A percentile compares a stretch with the other conserved stretches of the same genome.
These are phyloP conservation scores for Fukomys damarensis DNA, from an alignment of 2,113 vertebrate genomes.

Conservation along the genomic window DNA sequence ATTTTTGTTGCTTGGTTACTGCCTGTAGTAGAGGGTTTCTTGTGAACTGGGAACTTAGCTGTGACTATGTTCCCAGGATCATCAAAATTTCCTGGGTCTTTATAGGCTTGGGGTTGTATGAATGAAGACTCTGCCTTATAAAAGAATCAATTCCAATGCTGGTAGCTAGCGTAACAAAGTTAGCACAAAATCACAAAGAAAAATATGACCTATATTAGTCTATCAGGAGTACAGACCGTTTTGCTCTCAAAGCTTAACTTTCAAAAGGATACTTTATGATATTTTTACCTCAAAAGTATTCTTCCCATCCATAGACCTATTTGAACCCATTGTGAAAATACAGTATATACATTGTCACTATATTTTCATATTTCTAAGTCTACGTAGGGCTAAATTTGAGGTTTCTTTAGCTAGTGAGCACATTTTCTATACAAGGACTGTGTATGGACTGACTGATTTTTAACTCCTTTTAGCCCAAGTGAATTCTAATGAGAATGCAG, in stretches of 20 bases:
- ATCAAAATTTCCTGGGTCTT: neutral
- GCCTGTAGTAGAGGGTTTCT: neutral
- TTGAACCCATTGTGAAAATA: conserved; percentile 1
- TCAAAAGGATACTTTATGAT: neutral
- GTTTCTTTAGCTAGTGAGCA: neutral
- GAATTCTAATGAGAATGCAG: neutral
- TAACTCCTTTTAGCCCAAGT: conserved; percentile 6
- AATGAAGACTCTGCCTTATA: neutral
- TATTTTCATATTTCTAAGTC: neutral
- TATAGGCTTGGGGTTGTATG: neutral
- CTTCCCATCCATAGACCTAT: neutral
- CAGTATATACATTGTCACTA: neutral
- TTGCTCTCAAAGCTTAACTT: neutral
- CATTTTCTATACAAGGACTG: neutral
- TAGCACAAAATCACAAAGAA: neutral
- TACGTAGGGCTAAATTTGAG: neutral
- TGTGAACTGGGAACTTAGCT: neutral
- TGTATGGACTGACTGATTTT: neutral
- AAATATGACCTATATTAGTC: neutral
- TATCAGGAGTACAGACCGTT: neutral
- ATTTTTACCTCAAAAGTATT: neutral
- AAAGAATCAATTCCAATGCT: neutral
- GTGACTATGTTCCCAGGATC: neutral
- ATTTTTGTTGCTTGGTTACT: neutral
- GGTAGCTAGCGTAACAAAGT: neutral